Evolutionary conservation across 2,888 invertebrate genomes (phyloP).

Genomic region (Himalopsyche japonica): DNA sequence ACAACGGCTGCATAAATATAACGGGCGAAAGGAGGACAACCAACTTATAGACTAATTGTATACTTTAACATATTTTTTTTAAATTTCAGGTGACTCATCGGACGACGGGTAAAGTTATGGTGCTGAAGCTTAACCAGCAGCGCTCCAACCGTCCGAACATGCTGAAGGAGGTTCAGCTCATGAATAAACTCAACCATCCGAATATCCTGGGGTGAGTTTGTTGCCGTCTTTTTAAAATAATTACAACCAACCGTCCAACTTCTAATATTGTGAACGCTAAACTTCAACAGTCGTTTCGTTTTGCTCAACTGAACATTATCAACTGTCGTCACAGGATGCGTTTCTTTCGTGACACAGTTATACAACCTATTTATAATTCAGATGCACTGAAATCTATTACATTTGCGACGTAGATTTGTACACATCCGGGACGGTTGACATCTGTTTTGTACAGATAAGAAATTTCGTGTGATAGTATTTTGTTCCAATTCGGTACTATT

Average conservation of each 20-base stretch:
- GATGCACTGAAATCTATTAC: not conserved
- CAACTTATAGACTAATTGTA: too few relatives aligned
- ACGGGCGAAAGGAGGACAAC: too few relatives aligned
- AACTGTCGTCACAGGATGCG: too few relatives aligned
- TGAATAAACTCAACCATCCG: slow-evolving; percentile 93
- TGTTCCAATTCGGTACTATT: too few relatives aligned
- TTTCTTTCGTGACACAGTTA: too few relatives aligned
- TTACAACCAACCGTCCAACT: not conserved
- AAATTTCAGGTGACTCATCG: slow-evolving; percentile 89
- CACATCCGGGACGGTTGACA: not conserved
- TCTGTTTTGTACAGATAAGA: not conserved
- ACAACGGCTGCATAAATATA: too few relatives aligned
- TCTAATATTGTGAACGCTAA: not conserved
- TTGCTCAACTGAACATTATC: not conserved
- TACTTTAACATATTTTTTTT: too few relatives aligned
- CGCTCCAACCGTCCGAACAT: slow-evolving; percentile 93
- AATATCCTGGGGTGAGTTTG: slow-evolving; percentile 84
- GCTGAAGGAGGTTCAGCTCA: slow-evolving; percentile 94
- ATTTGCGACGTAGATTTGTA: not conserved
- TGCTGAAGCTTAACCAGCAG: slow-evolving; percentile 94
- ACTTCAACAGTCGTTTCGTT: not conserved
- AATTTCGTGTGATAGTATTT: not conserved
- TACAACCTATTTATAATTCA: not conserved
- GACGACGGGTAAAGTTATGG: slow-evolving; percentile 92
- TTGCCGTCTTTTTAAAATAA: not conserved